Percentiles rank a stretch among this genome's conserved stretches.
Evolutionary conservation across 2,888 invertebrate species (phyloP).

Genomic region (Ephialtes manifestator): DNA sequence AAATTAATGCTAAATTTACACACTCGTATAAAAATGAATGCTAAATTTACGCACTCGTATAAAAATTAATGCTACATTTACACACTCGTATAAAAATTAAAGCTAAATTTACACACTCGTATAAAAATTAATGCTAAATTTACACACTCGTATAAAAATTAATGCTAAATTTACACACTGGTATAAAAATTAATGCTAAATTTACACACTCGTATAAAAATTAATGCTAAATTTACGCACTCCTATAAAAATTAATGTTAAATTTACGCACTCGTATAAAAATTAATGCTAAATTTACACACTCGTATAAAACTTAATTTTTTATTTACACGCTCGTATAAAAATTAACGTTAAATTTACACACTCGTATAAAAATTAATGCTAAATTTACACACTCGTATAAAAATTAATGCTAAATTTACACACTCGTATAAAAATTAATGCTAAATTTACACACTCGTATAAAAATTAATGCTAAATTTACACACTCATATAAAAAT

Average conservation of each 20-base stretch:
- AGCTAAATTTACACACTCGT: neutral
- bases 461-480: neutral
- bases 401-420: neutral
- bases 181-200: neutral
- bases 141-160: neutral
- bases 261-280: neutral
- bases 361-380: neutral
- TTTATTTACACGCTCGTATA: neutral
- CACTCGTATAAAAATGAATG: neutral
- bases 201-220: neutral
- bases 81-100: neutral
- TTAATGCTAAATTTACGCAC: neutral
- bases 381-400: neutral
- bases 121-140: neutral
- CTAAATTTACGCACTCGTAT: neutral
- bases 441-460: neutral
- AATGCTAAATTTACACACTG: neutral
- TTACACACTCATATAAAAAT: neutral
- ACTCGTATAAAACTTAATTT: neutral
- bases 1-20: neutral
- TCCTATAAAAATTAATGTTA: neutral
- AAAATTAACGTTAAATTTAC: neutral
- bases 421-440: neutral
- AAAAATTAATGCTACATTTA: neutral
- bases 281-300: neutral